A percentile compares a stretch with the other conserved stretches of the same genome.
Conservation (phyloP, 2,113 vertebrate genomes). For the Carassius gibelio region DNA sequence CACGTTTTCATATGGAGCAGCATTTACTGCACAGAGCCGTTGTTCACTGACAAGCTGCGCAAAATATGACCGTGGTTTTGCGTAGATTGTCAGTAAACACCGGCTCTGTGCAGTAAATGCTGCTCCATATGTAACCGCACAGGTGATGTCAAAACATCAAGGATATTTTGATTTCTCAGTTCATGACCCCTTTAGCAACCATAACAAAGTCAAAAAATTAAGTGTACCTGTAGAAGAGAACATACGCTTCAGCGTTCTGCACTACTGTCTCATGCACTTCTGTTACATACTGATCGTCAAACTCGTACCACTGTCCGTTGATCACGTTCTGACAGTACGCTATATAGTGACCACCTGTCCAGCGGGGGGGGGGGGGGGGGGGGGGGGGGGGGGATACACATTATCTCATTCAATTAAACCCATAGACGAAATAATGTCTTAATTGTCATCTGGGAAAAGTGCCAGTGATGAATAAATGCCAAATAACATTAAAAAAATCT, state of each 20-base stretch:
- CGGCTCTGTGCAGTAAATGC: no score
- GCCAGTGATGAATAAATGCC: neutral
- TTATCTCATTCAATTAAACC: constrained; percentile 24
- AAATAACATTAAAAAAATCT: neutral
- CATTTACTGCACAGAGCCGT: no score
- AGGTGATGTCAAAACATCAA: no score
- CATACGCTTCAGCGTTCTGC: constrained; percentile 94
- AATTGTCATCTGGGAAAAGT: neutral
- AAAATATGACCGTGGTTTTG: no score
- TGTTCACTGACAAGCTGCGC: no score
- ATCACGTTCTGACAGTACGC: constrained; percentile 99
- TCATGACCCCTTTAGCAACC: no score
- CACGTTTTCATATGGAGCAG: no score
- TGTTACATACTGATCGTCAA: constrained; percentile 97
- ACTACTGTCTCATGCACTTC: constrained; percentile 97
- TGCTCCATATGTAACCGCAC: no score
- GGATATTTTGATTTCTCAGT: no score
- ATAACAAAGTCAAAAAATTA: neutral
- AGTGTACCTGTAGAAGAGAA: constrained; percentile 91
- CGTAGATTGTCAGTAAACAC: no score
- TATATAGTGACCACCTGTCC: constrained; percentile 93
- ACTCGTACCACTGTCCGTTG: constrained; percentile 99
- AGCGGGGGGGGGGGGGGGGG: no score
- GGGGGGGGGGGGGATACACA: no score
- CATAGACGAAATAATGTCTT: neutral